phyloP scores from a whole-genome alignment of 2,113 vertebrate species.

The Gymnorhina tibicen region DNA sequence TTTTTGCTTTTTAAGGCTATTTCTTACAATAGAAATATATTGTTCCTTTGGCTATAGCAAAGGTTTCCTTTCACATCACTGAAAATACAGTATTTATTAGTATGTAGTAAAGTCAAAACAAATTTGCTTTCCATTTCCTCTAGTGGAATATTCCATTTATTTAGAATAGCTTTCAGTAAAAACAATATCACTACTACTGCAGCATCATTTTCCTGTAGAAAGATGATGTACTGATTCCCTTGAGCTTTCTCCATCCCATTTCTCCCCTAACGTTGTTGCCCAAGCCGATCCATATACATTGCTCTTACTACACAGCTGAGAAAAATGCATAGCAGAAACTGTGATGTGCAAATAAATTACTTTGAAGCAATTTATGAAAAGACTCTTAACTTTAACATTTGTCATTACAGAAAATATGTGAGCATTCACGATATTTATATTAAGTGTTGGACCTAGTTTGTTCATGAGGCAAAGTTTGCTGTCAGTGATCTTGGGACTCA shows the following conservation, averaged over 20 bases:
- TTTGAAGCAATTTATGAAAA: background rate
- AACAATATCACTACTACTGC: background rate
- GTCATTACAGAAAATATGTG: background rate
- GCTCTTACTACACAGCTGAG: background rate
- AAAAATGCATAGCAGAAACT: background rate
- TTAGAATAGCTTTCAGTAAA: slow-evolving; percentile 36
- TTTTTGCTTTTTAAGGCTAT: background rate
- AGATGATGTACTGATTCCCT: background rate
- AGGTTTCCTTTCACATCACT: background rate
- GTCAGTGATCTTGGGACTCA: background rate
- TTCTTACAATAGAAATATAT: background rate
- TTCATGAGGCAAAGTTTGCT: background rate
- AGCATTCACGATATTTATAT: background rate
- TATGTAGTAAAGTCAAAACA: slow-evolving; percentile 6
- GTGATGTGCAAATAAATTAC: background rate
- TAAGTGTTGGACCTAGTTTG: background rate
- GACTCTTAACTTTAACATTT: background rate
- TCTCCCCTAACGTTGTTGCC: background rate
- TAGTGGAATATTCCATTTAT: slow-evolving; percentile 11
- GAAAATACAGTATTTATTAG: slow-evolving; percentile 16
- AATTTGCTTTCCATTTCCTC: slow-evolving; percentile 16
- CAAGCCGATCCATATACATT: background rate
- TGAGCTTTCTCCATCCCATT: background rate
- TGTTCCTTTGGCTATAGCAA: background rate
- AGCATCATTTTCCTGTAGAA: background rate